Base-by-base conservation (phyloP, 2,888 invertebrate species). In the Norana najaformis region DNA sequence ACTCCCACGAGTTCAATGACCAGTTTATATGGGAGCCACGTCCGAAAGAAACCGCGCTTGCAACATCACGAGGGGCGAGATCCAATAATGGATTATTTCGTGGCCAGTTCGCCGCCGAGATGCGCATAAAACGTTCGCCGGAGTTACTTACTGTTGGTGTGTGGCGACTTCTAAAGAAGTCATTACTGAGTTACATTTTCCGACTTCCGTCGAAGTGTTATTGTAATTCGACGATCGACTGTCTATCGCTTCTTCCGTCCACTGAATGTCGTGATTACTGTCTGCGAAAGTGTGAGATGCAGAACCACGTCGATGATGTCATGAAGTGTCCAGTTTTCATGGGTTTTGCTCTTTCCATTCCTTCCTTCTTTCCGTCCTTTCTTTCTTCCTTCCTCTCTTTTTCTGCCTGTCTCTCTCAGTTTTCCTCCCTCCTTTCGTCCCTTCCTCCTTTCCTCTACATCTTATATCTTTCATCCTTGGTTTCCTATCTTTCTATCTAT, bases 11-110 rank as follows among this genome's bases (percentile, higher is more conserved):
- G 69, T 30, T 30, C 69, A 69, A 13, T 1, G 30, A n/a, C n/a
- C 69, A 69, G n/a, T 69, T 69, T n/a, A 30, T n/a, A n/a, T 6
- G 30, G 69, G 11, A 5, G 1, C 30, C 30, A 16, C 53, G 53
- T 30, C 69, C 30, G n/a, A 69, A 69, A 13, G 13, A 69, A 69
- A 69, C 30, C 69, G 30, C 69, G 0, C 69, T 69, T 69, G 69
- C 69, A 69, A 69, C 69, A 69, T n/a, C 69, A 69, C n/a, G 69
- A 69, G 69, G n/a, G 69, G 69, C 69, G n/a, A 69, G 69, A 30
- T 0, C n/a, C 69, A 30, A n/a, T n/a, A 3, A n/a, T 30, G 69
- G n/a, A 69, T n/a, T 8, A 69, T 11, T 69, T n/a, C 69, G n/a
- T n/a, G 69, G 69, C 69, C 69, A 30, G 0, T 1, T 30, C 30